Evolutionary conservation across 2,113 vertebrate species (phyloP).

Genomic region (Esox niger): DNA sequence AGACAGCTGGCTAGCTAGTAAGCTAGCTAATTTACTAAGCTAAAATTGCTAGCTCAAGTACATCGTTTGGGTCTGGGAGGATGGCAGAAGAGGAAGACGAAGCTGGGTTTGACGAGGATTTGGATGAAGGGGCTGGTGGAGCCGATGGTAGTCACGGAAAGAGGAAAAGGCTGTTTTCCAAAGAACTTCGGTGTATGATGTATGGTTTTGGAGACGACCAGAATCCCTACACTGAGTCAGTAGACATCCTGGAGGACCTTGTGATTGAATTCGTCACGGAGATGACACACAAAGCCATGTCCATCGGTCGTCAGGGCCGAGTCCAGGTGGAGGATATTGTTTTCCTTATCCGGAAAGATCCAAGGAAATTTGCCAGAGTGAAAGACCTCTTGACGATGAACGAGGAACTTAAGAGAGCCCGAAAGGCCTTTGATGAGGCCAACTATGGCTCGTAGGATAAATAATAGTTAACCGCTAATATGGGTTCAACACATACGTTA

Average conservation of each 20-base stretch:
- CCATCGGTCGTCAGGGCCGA: constrained; percentile 92
- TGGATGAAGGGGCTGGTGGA: constrained; percentile 81
- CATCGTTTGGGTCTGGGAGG: background rate
- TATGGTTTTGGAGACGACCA: constrained; percentile 98
- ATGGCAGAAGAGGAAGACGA: constrained; percentile 79
- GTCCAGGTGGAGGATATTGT: constrained; percentile 99
- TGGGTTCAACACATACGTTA: no score
- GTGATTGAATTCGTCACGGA: constrained; percentile 99
- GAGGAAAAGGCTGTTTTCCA: constrained; percentile 93
- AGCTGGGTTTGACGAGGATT: constrained; percentile 84
- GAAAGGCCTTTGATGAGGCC: constrained; percentile 96
- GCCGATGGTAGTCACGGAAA: constrained; percentile 84
- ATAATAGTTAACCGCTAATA: background rate
- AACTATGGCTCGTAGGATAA: constrained; percentile 88
- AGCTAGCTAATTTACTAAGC: background rate
- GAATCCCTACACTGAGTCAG: constrained; percentile 97
- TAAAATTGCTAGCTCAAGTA: background rate
- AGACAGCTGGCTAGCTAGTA: background rate
- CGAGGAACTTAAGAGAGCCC: constrained; percentile 93
- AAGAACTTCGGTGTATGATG: constrained; percentile 98
- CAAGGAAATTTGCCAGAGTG: constrained; percentile 93
- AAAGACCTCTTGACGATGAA: constrained; percentile 99
- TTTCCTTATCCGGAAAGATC: constrained; percentile 95
- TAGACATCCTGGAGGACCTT: constrained; percentile 96
- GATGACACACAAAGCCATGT: constrained; percentile 99